These are phyloP conservation scores for Falcunculus frontatus DNA, from an alignment of 2,113 vertebrate genomes.

Conservation along the genomic window DNA sequence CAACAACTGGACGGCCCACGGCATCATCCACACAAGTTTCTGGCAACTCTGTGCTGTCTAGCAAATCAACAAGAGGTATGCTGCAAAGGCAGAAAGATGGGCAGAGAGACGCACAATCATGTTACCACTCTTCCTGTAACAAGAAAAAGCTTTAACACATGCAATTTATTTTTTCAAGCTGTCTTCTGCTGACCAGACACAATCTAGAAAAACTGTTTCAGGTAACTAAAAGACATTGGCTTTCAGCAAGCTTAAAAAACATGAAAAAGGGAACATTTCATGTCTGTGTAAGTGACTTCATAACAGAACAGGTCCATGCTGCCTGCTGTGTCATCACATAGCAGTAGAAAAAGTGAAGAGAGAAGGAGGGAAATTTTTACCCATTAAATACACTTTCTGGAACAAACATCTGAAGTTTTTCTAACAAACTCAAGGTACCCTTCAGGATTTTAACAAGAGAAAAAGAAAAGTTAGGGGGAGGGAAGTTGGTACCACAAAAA, in stretches of 20 bases:
- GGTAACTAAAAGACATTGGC: background rate
- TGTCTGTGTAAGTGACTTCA: background rate
- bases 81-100: conserved; percentile 67
- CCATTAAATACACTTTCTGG: background rate
- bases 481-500: background rate
- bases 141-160: background rate
- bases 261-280: background rate
- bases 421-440: background rate
- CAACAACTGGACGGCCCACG: conserved; percentile 37
- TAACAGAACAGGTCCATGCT: background rate
- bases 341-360: background rate
- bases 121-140: background rate
- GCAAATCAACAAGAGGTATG: conserved; percentile 70
- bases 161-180: background rate
- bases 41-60: conserved; percentile 74
- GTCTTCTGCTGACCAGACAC: background rate
- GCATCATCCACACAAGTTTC: conserved; percentile 80
- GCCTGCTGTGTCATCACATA: background rate
- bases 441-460: background rate
- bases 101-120: background rate
- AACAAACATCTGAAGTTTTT: background rate
- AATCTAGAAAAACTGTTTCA: background rate
- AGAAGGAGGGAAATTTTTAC: background rate
- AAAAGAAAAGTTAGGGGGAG: background rate
- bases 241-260: background rate